Conservation (phyloP, 2,113 vertebrate species). For the Globicephala melas region DNA sequence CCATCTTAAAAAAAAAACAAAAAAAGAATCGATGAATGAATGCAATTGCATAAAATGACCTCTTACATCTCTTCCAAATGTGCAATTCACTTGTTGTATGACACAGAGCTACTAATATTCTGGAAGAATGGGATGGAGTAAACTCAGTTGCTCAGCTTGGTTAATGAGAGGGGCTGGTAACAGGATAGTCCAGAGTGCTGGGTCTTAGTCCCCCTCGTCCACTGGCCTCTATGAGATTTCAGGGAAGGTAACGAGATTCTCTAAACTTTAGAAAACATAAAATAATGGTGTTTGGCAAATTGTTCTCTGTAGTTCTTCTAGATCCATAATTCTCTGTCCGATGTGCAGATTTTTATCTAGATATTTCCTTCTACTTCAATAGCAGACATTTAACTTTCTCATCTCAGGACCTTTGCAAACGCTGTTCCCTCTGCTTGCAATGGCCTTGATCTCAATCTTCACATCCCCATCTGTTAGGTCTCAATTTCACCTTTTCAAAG, state of each 20-base stretch:
- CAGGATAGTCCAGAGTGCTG: background rate
- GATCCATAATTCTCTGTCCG: background rate
- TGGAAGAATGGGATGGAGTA: background rate
- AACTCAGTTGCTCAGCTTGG: background rate
- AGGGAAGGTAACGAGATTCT: background rate
- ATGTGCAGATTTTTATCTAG: background rate
- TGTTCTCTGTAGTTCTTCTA: background rate
- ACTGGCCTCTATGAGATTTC: background rate
- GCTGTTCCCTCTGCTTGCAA: background rate
- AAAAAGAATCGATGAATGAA: background rate
- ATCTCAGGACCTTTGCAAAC: background rate
- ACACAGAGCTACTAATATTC: background rate
- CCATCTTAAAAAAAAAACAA: background rate
- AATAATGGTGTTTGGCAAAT: background rate
- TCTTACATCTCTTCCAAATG: background rate
- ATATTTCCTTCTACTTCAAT: background rate
- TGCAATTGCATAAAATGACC: background rate
- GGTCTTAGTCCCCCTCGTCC: background rate
- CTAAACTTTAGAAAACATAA: background rate
- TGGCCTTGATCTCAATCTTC: background rate
- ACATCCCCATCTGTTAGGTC: background rate
- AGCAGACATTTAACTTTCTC: background rate
- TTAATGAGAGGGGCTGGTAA: background rate
- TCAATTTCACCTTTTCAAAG: background rate
- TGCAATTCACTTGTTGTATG: background rate